Base-by-base conservation (phyloP, 2,888 invertebrate species). In the Macrophya annulata region DNA sequence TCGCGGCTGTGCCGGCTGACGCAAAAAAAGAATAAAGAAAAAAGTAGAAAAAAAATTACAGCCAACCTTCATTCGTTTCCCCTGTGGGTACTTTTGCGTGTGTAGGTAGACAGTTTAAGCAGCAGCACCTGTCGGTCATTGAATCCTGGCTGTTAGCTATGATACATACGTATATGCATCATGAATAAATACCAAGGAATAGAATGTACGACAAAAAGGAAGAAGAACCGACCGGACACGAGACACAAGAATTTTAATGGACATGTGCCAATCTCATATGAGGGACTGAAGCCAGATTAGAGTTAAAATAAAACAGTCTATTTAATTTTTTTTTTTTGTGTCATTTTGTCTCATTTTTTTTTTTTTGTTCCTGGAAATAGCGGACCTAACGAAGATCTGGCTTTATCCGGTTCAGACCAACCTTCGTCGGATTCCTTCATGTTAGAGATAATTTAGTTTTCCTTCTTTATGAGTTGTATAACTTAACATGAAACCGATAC, bases 321-420 rank as follows among this genome's bases (percentile, higher is more conserved):
- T 71, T 43, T 40, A 21, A 12, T 84, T n/a, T 37, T 55, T 71
- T 21, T 21, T 77, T 12, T 68, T 71, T 17, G 51, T 45, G 17
- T 84, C 72, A 48, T 21, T 79, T 68, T 72, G 12, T 79, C 65
- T 72, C 48, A 85, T 82, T 31, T 15, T 59, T 55, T 40, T 55
- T 51, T 87, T 72, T 25, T 59, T 76, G 12, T 40, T 43, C 68
- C 62, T 43, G 31, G 84, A 82, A 82, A 82, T 59, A 45, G 79
- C 51, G 83, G 84, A 86, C 83, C 71, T 48, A 31, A 40, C 59
- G 55, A 68, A 85, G 71, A 85, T 89, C 90, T 87, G 89, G 89
- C 88, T 90, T 87, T 89, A 89, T 89, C 89, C 90, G 88, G 90
- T 90, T 90, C 85, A 84, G 88, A 89, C 89, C 65, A 81, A 81